Conservation (phyloP, 1,140 invertebrate species). For the Hylaeus anthracinus region DNA sequence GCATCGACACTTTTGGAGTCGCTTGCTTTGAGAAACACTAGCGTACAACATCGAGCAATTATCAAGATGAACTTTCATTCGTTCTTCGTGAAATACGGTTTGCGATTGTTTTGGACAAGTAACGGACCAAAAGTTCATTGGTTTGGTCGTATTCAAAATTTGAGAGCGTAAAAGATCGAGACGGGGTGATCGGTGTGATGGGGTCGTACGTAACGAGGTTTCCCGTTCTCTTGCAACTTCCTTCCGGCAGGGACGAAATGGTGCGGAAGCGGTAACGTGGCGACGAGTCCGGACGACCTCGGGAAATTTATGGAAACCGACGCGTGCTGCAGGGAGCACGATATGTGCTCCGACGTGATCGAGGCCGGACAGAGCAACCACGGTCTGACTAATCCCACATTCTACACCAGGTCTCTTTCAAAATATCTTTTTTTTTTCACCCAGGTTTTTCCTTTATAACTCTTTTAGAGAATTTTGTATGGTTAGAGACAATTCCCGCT, state of each 20-base stretch:
- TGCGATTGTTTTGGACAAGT: too few relatives aligned
- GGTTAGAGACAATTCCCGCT: too few relatives aligned
- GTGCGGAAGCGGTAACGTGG: slow-evolving; percentile 89
- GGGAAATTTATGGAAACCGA: slow-evolving; percentile 86
- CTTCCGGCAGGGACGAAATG: slow-evolving; percentile 82
- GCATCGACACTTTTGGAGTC: too few relatives aligned
- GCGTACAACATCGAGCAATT: too few relatives aligned
- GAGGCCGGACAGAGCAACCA: slow-evolving; percentile 82
- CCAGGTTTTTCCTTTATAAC: neutral
- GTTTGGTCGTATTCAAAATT: too few relatives aligned
- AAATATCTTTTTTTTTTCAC: neutral
- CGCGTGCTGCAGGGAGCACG: slow-evolving; percentile 89
- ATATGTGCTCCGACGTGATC: slow-evolving; percentile 86
- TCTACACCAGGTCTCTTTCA: slow-evolving; percentile 81
- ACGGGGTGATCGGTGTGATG: too few relatives aligned
- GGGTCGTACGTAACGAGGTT: slow-evolving; percentile 8
- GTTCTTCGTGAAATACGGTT: too few relatives aligned
- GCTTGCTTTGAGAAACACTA: too few relatives aligned
- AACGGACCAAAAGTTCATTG: too few relatives aligned
- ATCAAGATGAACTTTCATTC: too few relatives aligned
- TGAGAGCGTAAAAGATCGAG: neutral
- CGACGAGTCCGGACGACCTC: slow-evolving; percentile 86
- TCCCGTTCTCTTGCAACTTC: neutral
- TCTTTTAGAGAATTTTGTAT: too few relatives aligned
- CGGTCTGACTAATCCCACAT: slow-evolving; percentile 84